Base-by-base conservation (phyloP, 1,140 invertebrate genomes). In the Grapholita molesta region DNA sequence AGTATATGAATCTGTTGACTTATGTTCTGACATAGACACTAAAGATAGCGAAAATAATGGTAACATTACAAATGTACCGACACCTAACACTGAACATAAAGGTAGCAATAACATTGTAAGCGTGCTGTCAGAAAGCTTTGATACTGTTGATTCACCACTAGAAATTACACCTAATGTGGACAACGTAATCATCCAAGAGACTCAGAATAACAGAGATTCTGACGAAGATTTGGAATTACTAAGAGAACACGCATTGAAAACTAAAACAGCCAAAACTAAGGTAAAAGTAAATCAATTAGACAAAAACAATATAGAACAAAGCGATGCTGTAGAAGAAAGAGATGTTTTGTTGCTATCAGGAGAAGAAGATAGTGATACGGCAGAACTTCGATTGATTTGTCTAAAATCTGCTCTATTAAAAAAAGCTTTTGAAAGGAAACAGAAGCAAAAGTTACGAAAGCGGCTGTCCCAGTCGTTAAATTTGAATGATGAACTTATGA, bases 381-480 rank as follows among this genome's bases (percentile, higher is more conserved):
- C 84, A 28, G 91, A 92, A 65, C 75, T 92, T n/a, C 82, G 92
- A 70, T 73, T 91, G 42, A 92, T 90, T 55, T 92, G 90, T 67
- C 77, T 92, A 15, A 92, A 89, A 68, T 92, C 92, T 52, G 83
- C 90, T 11, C 76, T 90, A 35, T 71, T 92, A 68, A 92, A 92
- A 72, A 92, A 90, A 81, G 90, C 89, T 18, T 88, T 90, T 75
- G 91, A 92, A 84, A 87, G 88, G 72, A 92, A 92, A 83, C 81
- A 81, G 66, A 90, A 89, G 55, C 84, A 88, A 69, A 91, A 88
- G 73, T 70, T 85, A 69, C 80, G 77, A 61, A 91, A 91, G 74
- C 83, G 74, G 67, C 33, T 86, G 23, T 86, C 87, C 3, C 84
- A 89, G 69, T 85, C 84, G n/a, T 75, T 75, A 33, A 83, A 79